Percentiles rank a stretch among this genome's conserved stretches.
phyloP scores from a whole-genome alignment of 1,140 invertebrate genomes.

The Bursaphelenchus mucronatus region DNA sequence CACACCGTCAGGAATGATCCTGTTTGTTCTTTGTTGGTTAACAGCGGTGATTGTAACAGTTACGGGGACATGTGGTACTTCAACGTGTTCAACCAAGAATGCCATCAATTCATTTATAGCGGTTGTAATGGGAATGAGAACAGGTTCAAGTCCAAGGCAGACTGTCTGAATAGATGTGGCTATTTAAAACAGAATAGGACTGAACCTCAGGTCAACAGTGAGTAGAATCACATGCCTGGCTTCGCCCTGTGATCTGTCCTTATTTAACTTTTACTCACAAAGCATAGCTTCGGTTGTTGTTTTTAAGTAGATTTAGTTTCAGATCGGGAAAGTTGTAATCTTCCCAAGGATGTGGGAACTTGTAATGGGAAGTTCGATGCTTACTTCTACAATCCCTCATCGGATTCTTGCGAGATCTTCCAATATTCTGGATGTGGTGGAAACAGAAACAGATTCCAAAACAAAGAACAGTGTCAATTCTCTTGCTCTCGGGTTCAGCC shows the following conservation, averaged over 20 bases:
- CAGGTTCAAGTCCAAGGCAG: conserved; percentile 72
- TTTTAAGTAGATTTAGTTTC: no score
- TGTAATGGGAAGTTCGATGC: conserved; percentile 62
- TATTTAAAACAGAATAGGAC: conserved; percentile 34
- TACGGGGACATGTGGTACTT: conserved; percentile 46
- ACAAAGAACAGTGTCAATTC: conserved; percentile 60
- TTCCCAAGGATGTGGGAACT: conserved; percentile 52
- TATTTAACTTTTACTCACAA: conserved; percentile 27
- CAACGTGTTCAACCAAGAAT: conserved; percentile 39
- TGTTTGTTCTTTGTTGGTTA: conserved; percentile 31
- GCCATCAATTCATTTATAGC: conserved; percentile 65
- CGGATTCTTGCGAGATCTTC: conserved; percentile 50
- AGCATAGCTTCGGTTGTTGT: not conserved
- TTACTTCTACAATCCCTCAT: conserved; percentile 64
- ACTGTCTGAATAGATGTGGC: conserved; percentile 74
- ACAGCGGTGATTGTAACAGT: conserved; percentile 39
- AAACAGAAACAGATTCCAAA: conserved; percentile 78
- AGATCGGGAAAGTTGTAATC: conserved; percentile 34
- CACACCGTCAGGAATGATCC: no score
- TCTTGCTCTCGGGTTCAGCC: conserved; percentile 5
- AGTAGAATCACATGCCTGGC: conserved; percentile 10
- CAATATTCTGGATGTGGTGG: conserved; percentile 75
- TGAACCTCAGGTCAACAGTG: not conserved
- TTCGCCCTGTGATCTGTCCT: not conserved
- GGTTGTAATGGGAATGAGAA: conserved; percentile 83